Base-by-base conservation (phyloP, 1,140 invertebrate genomes). In the Melanaphis sacchari region DNA sequence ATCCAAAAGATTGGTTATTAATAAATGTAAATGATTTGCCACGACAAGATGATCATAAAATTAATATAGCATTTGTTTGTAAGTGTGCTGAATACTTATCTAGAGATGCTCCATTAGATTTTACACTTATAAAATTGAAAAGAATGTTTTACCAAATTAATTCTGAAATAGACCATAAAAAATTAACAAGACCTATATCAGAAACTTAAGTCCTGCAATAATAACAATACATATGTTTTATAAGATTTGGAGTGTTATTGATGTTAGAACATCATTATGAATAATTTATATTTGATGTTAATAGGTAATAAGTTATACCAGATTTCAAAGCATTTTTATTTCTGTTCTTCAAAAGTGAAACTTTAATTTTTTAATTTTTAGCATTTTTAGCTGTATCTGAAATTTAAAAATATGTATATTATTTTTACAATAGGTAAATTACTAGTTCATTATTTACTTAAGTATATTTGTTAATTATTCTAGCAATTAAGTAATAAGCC, bases 21-120 rank as follows among this genome's bases (percentile, higher is more conserved):
- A 38, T 92, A 2, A 94, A 92, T 92, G 52, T 49, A 15, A 49
- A 52, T n/a, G 31, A 92, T 4, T 92, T 81, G 18, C 99, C 99
- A 0, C 97, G 98, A 94, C 99, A 99, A 95, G 97, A 98, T 96
- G 99, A 99, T 95, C 98, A 98, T 40, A 98, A 97, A 95, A 99
- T 99, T 95, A 99, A 99, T 95, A 99, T 99, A 15, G 98, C 99
- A 95, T 99, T 99, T 95, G 96, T 98, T 2, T 99, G 98, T 95
- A 99, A 98, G 95, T 99, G 98, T 96, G 98, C 98, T 0, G 99
- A 99, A 95, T 99, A 98, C 95, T 96, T 98, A 36, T 96, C 97
- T 0, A 96, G 98, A 88, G 96, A 97, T 94, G 97, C 96, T 24
- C 96, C 96, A 66, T 98, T 99, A 94, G 96, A 96, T 40, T 98